A percentile compares a stretch with the other conserved stretches of the same genome.
These are phyloP conservation scores for Leucophenga montana DNA, from an alignment of 2,888 invertebrate genomes.

Conservation along the genomic window DNA sequence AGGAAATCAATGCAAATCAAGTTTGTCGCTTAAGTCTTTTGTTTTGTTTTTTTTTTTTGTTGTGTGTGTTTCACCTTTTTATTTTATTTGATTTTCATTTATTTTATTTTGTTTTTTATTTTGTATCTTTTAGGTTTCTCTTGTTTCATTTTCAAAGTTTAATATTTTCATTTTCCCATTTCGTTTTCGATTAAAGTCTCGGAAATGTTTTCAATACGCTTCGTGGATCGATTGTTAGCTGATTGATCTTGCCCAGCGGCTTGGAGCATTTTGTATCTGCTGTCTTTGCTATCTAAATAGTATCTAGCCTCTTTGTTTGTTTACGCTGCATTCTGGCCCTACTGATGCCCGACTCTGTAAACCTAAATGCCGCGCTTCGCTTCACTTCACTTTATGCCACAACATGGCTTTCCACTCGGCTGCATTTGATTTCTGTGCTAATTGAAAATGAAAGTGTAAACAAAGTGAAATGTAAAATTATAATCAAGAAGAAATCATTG, in stretches of 20 bases:
- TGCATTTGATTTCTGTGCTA: slow-evolving; percentile 39
- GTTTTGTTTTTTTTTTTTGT: slow-evolving; percentile 19
- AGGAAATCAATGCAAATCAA: slow-evolving; percentile 32
- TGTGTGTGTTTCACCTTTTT: not conserved
- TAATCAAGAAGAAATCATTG: slow-evolving; percentile 18
- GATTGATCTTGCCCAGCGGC: not conserved
- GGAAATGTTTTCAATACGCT: slow-evolving; percentile 10
- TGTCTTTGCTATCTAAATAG: not conserved
- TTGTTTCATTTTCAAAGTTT: not conserved
- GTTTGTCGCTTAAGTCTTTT: slow-evolving; percentile 43
- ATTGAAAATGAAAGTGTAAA: slow-evolving; percentile 65
- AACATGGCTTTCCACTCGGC: slow-evolving; percentile 11
- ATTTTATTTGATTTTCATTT: not conserved
- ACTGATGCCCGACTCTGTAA: too few species aligned
- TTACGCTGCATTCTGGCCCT: slow-evolving; percentile 8
- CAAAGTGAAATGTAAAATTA: slow-evolving; percentile 35
- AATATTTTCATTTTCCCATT: slow-evolving; percentile 20
- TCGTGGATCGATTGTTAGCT: not conserved
- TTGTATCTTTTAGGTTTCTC: not conserved
- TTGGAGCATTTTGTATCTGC: not conserved
- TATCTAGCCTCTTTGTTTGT: slow-evolving; percentile 16
- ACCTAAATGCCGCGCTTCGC: too few species aligned
- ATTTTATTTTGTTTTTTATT: not conserved
- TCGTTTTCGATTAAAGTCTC: slow-evolving; percentile 6
- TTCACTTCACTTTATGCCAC: not conserved